A percentile compares a stretch with the other conserved stretches of the same genome.
These are phyloP conservation scores for Lipotes vexillifer DNA, from an alignment of 2,113 vertebrate species.

Conservation along the genomic window DNA sequence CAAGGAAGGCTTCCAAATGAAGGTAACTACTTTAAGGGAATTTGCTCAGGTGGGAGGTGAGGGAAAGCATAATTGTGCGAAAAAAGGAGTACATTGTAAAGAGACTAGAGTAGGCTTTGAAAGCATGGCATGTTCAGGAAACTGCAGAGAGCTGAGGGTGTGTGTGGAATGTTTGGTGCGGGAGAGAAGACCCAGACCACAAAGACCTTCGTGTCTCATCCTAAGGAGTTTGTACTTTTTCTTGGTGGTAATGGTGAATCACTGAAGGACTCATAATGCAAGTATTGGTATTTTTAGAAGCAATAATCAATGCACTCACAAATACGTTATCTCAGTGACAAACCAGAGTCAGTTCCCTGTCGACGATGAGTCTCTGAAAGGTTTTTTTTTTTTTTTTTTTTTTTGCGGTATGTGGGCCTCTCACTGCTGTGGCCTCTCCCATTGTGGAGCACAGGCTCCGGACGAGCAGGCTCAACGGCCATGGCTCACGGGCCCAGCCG, in stretches of 20 bases:
- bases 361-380: constrained; percentile 36
- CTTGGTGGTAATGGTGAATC: neutral
- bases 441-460: too few species aligned
- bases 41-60: neutral
- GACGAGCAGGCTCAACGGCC: too few species aligned
- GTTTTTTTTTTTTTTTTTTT: too few species aligned
- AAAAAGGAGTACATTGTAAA: neutral
- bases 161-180: neutral
- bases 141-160: neutral
- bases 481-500: too few species aligned
- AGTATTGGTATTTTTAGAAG: constrained; percentile 42
- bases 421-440: too few species aligned
- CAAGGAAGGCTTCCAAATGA: neutral
- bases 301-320: constrained; percentile 39
- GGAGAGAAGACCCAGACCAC: neutral
- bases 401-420: too few species aligned
- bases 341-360: neutral
- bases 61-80: neutral
- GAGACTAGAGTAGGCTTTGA: neutral
- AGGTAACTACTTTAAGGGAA: constrained; percentile 28
- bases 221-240: neutral
- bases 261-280: neutral
- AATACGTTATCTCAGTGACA: constrained; percentile 37
- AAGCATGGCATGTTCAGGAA: neutral
- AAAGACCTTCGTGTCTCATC: neutral